Conservation (phyloP, 2,888 invertebrate species). For the Drosophila antonietae region DNA sequence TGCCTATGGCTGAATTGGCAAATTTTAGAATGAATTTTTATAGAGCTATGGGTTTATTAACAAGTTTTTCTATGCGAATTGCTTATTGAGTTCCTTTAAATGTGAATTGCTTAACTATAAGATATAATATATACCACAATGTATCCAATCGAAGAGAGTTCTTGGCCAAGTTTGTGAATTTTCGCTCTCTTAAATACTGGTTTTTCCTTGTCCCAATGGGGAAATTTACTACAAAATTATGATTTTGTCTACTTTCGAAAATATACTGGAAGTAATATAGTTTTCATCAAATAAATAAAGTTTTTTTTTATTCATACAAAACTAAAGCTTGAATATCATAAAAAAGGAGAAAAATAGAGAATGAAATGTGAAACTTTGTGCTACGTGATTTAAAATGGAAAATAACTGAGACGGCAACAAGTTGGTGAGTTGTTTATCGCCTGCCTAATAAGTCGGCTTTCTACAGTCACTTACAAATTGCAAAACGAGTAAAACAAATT, state of each 20-base stretch:
- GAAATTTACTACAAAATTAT: constrained; percentile 17
- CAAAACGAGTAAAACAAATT: constrained; percentile 7
- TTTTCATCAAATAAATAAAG: neutral
- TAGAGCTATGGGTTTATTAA: no score
- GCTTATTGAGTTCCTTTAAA: no score
- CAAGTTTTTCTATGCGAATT: no score
- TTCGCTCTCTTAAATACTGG: constrained; percentile 54
- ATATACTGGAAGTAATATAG: constrained; percentile 2
- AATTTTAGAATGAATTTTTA: no score
- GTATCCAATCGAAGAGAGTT: neutral
- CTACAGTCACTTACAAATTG: constrained; percentile 1
- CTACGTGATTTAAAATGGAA: constrained; percentile 25
- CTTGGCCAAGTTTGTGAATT: neutral
- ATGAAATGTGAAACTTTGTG: neutral
- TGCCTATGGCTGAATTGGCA: neutral
- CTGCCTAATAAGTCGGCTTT: constrained; percentile 2
- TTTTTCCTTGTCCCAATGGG: constrained; percentile 15
- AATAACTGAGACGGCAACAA: constrained; percentile 32
- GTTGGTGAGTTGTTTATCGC: constrained; percentile 17
- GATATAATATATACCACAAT: no score
- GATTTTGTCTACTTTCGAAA: neutral
- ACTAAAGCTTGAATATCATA: neutral
- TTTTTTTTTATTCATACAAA: constrained; percentile 3
- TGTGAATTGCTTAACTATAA: no score
- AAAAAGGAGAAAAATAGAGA: neutral